Evolutionary conservation across 2,113 vertebrate species (phyloP).

Genomic region (Aplodontia rufa): DNA sequence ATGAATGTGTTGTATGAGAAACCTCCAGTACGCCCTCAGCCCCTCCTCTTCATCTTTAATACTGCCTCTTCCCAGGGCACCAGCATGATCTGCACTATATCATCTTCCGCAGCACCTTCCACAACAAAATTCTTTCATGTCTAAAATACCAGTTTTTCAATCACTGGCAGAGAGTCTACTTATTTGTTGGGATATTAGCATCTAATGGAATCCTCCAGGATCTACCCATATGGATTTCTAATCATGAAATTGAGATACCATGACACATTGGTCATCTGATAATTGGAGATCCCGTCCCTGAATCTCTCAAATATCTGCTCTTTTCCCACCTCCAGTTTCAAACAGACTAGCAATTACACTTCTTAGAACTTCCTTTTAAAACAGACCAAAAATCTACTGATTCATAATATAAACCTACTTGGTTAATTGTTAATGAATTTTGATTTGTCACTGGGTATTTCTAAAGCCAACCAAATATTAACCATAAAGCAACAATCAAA

Average conservation of each 20-base stretch:
- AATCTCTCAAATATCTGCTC: background rate
- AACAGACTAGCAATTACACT: background rate
- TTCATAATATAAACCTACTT: background rate
- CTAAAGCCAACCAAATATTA: background rate
- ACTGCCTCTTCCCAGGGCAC: background rate
- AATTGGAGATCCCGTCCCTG: background rate
- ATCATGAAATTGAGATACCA: background rate
- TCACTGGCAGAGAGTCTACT: background rate
- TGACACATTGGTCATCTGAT: background rate
- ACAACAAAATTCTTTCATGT: background rate
- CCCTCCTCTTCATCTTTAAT: background rate
- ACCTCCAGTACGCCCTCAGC: background rate
- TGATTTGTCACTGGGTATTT: background rate
- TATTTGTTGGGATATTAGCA: background rate
- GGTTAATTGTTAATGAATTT: background rate
- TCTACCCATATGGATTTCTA: background rate
- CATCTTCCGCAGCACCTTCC: background rate
- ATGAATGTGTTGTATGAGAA: background rate
- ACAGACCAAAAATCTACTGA: background rate
- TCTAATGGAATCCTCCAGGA: background rate
- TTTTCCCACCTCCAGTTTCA: background rate
- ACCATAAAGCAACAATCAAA: background rate
- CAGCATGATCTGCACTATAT: background rate
- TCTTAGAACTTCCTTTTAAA: background rate
- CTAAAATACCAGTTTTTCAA: background rate